Evolutionary conservation across 2,888 invertebrate species (phyloP), one percentile per base, ranked within the genome.

Genomic region (Ophioninae sp.): DNA sequence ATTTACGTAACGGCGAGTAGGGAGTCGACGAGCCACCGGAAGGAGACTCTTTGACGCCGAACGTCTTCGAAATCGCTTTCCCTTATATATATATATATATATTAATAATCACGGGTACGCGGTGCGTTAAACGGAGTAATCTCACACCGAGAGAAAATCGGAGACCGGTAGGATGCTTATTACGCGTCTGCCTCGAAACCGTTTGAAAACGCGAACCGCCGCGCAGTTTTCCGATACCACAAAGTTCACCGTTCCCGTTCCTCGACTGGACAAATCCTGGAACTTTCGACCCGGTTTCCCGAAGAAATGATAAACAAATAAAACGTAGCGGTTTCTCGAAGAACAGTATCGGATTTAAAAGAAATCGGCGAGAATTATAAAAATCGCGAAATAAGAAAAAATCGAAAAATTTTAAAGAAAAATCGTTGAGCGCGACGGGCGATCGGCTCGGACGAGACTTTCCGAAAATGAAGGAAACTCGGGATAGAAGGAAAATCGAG

Each of bases 171-270:
- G 81, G 83, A 80, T 84, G 85, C 85, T 87, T 85, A 87, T 88
- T 87, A 86, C 82, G 85, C 85, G 85, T 83, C 85, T 84, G 80
- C 65, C 10, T 44, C 67, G 86, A 84, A 85, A 88, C 89, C 89
- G 89, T 89, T 91, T 89, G 61, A 65, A 65, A 79, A 76, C 72
- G 72, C 61, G 39, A 85, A 84, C 87, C 87, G 88, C 85, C 87
- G 79, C 83, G 78, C 83, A 83, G 86, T 84, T 87, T 86, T 87
- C 84, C 80, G 70, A 80, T 85, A 86, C 86, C 86, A 87, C 7
- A 21, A 41, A n/a, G 23, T 6, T 61, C 13, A 61, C 17, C n/a
- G 7, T 44, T 67, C 59, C 64, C 50, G 72, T 75, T 65, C 20
- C 21, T 73, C 56, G 17, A 17, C 10, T n/a, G 23, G 23, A 62